Evolutionary conservation across 2,113 vertebrate genomes (phyloP).

Genomic region (Megaptera novaeangliae): DNA sequence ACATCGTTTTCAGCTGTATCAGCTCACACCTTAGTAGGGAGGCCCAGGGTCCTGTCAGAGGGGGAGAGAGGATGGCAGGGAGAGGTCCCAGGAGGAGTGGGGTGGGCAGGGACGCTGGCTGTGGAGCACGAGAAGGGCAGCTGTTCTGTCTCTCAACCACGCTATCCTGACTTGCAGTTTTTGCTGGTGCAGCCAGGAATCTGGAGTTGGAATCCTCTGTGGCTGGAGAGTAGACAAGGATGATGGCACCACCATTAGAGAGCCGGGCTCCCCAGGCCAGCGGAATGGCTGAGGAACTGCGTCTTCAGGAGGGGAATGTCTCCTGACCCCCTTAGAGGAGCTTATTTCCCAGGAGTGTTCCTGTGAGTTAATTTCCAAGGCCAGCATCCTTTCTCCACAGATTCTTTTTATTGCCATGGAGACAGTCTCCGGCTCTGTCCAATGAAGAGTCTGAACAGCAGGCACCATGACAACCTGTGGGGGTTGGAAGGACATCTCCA

Average conservation of each 20-base stretch:
- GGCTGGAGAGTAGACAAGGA: not conserved
- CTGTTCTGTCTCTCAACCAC: not conserved
- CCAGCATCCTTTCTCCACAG: slow-evolving; percentile 44
- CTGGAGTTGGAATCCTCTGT: not conserved
- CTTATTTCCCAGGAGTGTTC: slow-evolving; percentile 42
- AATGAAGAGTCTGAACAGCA: slow-evolving; percentile 38
- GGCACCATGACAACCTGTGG: slow-evolving; percentile 68
- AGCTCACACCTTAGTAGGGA: not conserved
- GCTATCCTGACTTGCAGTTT: not conserved
- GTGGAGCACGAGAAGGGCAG: not conserved
- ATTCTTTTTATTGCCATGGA: slow-evolving; percentile 68
- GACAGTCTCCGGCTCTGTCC: slow-evolving; percentile 56
- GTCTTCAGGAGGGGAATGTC: not conserved
- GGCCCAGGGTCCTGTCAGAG: not conserved
- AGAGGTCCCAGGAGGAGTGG: not conserved
- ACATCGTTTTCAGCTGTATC: not conserved
- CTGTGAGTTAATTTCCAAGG: slow-evolving; percentile 52
- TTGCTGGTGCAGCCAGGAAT: not conserved
- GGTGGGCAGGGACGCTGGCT: fast-evolving
- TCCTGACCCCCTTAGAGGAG: not conserved
- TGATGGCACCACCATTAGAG: not conserved
- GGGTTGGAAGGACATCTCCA: slow-evolving; percentile 36
- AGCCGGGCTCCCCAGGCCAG: not conserved
- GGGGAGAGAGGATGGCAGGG: not conserved
- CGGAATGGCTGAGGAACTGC: not conserved